Evolutionary conservation across 2,113 vertebrate species (phyloP).

Genomic region (Gopherus evgoodei): DNA sequence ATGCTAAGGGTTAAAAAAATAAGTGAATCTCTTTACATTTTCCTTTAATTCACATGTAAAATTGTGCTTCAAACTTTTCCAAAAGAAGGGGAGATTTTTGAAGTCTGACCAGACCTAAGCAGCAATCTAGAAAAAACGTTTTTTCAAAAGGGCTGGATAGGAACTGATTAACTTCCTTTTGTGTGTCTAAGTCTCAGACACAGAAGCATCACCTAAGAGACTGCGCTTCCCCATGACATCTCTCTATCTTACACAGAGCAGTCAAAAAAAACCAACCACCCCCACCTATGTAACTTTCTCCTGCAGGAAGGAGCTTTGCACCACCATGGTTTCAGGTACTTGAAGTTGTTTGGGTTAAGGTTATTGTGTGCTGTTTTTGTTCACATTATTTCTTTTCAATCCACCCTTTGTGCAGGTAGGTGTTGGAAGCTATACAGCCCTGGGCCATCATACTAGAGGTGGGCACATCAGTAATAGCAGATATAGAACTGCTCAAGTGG

Average conservation of each 20-base stretch:
- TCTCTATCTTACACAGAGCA: background rate
- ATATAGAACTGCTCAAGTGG: background rate
- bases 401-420: background rate
- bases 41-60: conserved; percentile 57
- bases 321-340: background rate
- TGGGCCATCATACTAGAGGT: background rate
- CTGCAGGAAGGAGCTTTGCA: background rate
- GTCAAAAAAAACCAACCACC: background rate
- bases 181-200: background rate
- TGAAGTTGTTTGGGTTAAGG: background rate
- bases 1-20: conserved; percentile 70
- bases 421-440: background rate
- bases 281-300: background rate
- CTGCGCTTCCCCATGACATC: background rate
- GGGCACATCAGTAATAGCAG: background rate
- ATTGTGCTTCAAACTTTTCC: conserved; percentile 80
- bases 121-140: background rate
- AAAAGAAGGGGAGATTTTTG: conserved; percentile 4
- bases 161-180: background rate
- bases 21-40: conserved; percentile 61
- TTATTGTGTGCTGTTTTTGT: background rate
- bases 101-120: background rate
- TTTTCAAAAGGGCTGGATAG: background rate
- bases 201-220: background rate
- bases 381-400: background rate